These are phyloP conservation scores for Gasterosteus aculeatus DNA, from an alignment of 2,113 vertebrate genomes.

Conservation along the genomic window DNA sequence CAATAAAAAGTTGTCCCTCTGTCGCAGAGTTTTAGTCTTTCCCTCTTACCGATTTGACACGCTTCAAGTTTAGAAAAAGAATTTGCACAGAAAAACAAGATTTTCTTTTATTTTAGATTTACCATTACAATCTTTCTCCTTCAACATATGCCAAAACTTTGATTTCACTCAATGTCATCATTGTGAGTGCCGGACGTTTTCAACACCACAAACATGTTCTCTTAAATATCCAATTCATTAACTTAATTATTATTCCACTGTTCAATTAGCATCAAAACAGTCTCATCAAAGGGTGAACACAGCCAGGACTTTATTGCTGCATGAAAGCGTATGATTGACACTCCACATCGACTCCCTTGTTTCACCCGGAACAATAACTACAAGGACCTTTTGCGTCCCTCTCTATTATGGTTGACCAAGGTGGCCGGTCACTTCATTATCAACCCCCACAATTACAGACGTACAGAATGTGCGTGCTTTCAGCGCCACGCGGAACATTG, in stretches of 20 bases:
- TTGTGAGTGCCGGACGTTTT: slow-evolving; percentile 7
- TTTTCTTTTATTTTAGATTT: neutral
- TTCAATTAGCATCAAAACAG: slow-evolving; percentile 62
- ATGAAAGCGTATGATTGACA: slow-evolving; percentile 63
- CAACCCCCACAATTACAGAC: slow-evolving; percentile 63
- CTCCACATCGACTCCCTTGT: slow-evolving; percentile 62
- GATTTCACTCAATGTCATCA: slow-evolving; percentile 3
- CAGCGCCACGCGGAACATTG: slow-evolving; percentile 26
- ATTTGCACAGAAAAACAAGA: neutral
- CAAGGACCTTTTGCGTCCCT: slow-evolving; percentile 57
- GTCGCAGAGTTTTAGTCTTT: slow-evolving; percentile 29
- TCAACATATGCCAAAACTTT: neutral
- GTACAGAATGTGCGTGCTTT: slow-evolving; percentile 51
- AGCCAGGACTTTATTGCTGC: slow-evolving; percentile 36
- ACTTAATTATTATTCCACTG: slow-evolving; percentile 61
- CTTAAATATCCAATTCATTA: slow-evolving; percentile 56
- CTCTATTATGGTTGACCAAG: slow-evolving; percentile 35
- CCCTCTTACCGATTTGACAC: slow-evolving; percentile 1
- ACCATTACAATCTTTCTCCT: neutral
- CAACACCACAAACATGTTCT: slow-evolving; percentile 44
- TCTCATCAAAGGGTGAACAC: slow-evolving; percentile 38
- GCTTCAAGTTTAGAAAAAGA: neutral
- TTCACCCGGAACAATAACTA: slow-evolving; percentile 60
- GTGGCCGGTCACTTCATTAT: slow-evolving; percentile 55
- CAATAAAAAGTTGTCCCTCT: slow-evolving; percentile 51